Percentiles rank a stretch among this genome's conserved stretches.
phyloP scores from a whole-genome alignment of 1,140 invertebrate genomes.

The Magallana gigas region DNA sequence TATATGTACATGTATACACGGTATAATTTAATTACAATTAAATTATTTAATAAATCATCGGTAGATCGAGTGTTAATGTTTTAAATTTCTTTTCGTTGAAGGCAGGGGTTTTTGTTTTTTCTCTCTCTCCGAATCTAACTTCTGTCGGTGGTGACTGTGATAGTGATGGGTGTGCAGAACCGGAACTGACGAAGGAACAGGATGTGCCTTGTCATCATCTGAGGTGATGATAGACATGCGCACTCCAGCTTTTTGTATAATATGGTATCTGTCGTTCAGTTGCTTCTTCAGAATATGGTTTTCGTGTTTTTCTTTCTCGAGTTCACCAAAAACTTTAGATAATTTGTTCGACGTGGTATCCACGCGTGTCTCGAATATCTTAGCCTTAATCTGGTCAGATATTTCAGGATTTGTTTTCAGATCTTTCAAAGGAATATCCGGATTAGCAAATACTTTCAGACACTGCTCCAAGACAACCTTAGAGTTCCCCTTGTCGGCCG shows the following conservation, averaged over 20 bases:
- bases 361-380: slow-evolving; percentile 47
- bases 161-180: not conserved
- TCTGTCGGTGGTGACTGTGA: slow-evolving; percentile 9
- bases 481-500: slow-evolving; percentile 37
- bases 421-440: slow-evolving; percentile 40
- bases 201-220: not conserved
- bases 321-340: slow-evolving; percentile 3
- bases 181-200: slow-evolving; percentile 19
- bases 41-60: too few relatives aligned
- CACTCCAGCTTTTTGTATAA: slow-evolving; percentile 1
- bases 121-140: not conserved
- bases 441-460: slow-evolving; percentile 42
- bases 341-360: slow-evolving; percentile 40
- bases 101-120: not conserved
- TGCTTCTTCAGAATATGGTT: slow-evolving; percentile 48
- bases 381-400: slow-evolving; percentile 38
- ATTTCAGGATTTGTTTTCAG: slow-evolving; percentile 38
- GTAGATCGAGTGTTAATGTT: too few relatives aligned
- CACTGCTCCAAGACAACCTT: slow-evolving; percentile 32
- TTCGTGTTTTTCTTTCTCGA: slow-evolving; percentile 46
- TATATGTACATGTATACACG: too few relatives aligned
- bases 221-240: not conserved
- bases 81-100: not conserved
- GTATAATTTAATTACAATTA: too few relatives aligned
- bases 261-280: slow-evolving; percentile 12